Evolutionary conservation across 1,140 invertebrate genomes (phyloP), one percentile per base, ranked within the genome.

Genomic region (Bombyx mandarina): DNA sequence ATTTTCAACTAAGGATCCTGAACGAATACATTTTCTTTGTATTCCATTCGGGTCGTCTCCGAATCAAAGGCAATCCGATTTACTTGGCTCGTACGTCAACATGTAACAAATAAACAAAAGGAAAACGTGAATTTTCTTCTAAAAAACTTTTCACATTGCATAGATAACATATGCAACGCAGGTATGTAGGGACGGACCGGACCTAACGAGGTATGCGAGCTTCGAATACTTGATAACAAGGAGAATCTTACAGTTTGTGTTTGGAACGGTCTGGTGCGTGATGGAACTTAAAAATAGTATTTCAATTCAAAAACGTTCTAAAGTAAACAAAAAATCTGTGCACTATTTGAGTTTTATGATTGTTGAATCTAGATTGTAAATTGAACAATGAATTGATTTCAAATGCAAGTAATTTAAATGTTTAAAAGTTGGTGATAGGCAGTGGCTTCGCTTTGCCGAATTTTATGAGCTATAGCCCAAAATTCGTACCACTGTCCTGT

Each of bases 1-100:
- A 35, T 22, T 10, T 43, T 9, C 26, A 42, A 52, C 42, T 35
- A 43, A 47, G 26, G 9, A 22, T 54, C 53, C 26, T 61, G 51
- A 56, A 60, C 56, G 56, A 50, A 49, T 57, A 43, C 57, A 48
- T 35, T 49, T 67, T 63, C 60, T 74, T 71, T 80, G 73, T 77
- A 78, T 75, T 75, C 66, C 67, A 69, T 70, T 65, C 61, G 62
- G 69, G 66, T 67, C 68, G 60, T 67, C 63, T 69, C 69, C 62
- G 64, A 83, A 86, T 86, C 82, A 82, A 80, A 81, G 76, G 71
- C 77, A 84, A 86, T 75, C 82, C 76, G 75, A 84, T 86, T 84
- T 35, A 35, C 26, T 35, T 86, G 67, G 58, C 67, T 69, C 68
- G 72, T 81, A 74, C 78, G 72, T 80, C 75, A 79, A 76, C 75